A percentile compares a stretch with the other conserved stretches of the same genome.
Evolutionary conservation across 2,888 invertebrate species (phyloP).

Genomic region (Andrena hattorfiana): DNA sequence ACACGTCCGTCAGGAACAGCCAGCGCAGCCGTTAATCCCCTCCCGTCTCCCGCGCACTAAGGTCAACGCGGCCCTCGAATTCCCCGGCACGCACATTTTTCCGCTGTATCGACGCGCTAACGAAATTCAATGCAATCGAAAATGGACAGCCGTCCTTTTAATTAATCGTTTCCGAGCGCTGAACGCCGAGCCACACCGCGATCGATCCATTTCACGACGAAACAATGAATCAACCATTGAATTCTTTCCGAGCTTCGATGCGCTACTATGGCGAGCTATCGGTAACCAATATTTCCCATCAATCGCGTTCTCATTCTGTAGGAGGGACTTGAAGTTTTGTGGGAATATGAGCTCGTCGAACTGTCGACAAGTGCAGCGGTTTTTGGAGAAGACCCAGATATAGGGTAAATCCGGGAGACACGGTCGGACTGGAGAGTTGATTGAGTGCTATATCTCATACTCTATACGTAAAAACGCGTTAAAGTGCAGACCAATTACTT

Average conservation of each 20-base stretch:
- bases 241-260: background rate
- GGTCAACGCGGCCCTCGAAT: conserved; percentile 21
- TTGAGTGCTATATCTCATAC: too few relatives aligned
- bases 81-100: conserved; percentile 8
- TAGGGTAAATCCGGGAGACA: too few relatives aligned
- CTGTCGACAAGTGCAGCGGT: too few relatives aligned
- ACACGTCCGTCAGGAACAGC: conserved; percentile 40
- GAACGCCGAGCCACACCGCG: background rate
- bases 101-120: conserved; percentile 2
- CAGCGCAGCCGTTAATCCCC: conserved; percentile 1
- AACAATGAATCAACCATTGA: background rate
- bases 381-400: background rate
- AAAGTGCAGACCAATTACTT: too few relatives aligned
- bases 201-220: background rate
- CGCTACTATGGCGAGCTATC: background rate
- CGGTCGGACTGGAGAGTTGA: too few relatives aligned
- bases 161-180: conserved; percentile 20
- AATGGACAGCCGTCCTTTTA: background rate
- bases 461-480: too few relatives aligned
- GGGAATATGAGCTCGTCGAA: background rate
- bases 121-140: conserved; percentile 25
- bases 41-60: conserved; percentile 17
- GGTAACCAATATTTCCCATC: background rate
- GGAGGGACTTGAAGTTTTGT: background rate
- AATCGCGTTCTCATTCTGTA: too few relatives aligned